Evolutionary conservation across 2,113 vertebrate species (phyloP), one percentile per base, ranked within the genome.

Genomic region (Capreolus pygargus): DNA sequence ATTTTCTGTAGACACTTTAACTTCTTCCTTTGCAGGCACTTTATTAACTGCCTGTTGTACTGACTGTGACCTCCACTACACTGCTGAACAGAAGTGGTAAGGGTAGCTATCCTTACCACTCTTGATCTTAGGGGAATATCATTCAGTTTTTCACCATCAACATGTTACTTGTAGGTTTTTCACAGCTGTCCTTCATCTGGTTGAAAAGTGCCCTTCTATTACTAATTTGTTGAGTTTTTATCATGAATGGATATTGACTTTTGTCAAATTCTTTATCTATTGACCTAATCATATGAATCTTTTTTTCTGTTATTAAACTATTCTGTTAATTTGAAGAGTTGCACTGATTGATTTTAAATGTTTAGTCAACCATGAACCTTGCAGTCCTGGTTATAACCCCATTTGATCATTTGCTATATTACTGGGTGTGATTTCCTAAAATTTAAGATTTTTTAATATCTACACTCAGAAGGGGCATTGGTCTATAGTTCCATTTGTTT

Each of bases 391-490:
- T 54, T 23, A 96, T 67, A 86, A 60, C 8, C 2, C 16, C 25
- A 76, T 17, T 85, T 64, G 74, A 39, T 84, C 36, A 90, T 82
- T 79, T 79, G 45, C 52, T 84, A 52, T 50, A 17, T 25, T 64
- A 3, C 15, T 86, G 52, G 36, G 79, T 83, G 86, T 83, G 47
- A 94, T n/a, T 97, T 78, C 52, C 70, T 90, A 84, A 96, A 89
- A 79, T 57, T 39, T 57, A 96, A 94, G 64, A 74, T 61, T 64
- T 91, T 84, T 83, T 92, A 23, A 23, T 39, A 84, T 50, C n/a
- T 33, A 9, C 86, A 17, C 82, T 95, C 83, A 54, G 6, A 8
- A 95, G n/a, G 47, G 30, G 4, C 9, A 74, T 2, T 55, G 57
- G 81, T 89, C 91, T 87, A 1, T 61, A 70, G 30, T 81, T 87